phyloP scores from a whole-genome alignment of 2,113 vertebrate species.

The Oostethus manadensis region DNA sequence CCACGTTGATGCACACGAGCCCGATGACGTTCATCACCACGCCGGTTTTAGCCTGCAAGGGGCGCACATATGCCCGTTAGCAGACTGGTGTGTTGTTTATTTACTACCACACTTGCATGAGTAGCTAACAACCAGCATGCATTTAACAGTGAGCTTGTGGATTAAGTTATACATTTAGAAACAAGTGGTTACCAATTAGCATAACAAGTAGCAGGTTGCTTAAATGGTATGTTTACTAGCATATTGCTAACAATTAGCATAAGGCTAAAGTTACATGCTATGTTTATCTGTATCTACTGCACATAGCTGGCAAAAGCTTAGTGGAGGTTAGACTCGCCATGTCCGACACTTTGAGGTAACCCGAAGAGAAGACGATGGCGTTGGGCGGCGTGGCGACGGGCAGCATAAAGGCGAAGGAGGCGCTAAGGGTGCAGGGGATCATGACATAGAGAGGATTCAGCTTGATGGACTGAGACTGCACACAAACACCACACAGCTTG shows the following conservation, averaged over 20 bases:
- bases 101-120: too few relatives aligned
- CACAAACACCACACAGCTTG: background rate
- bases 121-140: background rate
- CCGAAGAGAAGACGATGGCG: slow-evolving; percentile 87
- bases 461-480: slow-evolving; percentile 78
- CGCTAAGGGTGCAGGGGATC: slow-evolving; percentile 89
- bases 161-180: background rate
- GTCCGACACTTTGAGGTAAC: slow-evolving; percentile 83
- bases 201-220: background rate
- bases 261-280: background rate
- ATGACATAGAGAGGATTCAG: slow-evolving; percentile 90
- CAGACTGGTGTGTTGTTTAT: too few relatives aligned
- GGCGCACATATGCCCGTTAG: background rate
- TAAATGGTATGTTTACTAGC: background rate
- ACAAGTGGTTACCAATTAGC: background rate
- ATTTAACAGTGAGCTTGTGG: background rate
- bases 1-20: slow-evolving; percentile 77
- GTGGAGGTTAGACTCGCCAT: slow-evolving; percentile 78
- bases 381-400: slow-evolving; percentile 93
- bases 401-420: slow-evolving; percentile 95
- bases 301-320: background rate
- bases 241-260: background rate
- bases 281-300: background rate
- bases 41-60: slow-evolving; percentile 80
- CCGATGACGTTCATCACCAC: slow-evolving; percentile 88